Conservation (phyloP, 2,113 vertebrate species). For the Spea bombifrons region DNA sequence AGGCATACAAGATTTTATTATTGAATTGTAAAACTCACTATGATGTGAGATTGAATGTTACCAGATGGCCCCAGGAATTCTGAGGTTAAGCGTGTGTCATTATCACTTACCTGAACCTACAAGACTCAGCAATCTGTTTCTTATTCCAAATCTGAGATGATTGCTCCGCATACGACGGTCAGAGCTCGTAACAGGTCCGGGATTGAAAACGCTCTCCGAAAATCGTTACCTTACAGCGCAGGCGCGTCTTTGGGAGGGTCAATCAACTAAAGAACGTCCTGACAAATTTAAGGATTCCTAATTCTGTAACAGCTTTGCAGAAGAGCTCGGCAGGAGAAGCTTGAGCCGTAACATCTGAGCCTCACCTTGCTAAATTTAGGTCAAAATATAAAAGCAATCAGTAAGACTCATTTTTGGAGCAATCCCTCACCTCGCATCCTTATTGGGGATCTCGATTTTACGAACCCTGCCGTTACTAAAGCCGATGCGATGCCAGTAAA, state of each 20-base stretch:
- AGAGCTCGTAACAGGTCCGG: background rate
- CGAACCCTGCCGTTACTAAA: too few species aligned
- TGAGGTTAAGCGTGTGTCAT: conserved; percentile 42
- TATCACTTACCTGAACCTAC: conserved; percentile 39
- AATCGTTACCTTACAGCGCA: background rate
- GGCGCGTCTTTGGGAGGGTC: background rate
- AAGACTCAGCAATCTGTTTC: conserved; percentile 37
- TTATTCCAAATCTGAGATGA: conserved; percentile 26
- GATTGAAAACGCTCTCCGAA: conserved; percentile 1
- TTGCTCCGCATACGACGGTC: background rate
- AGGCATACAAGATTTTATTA: conserved; percentile 34
- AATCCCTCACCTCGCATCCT: too few species aligned
- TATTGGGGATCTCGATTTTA: too few species aligned
- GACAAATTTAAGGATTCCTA: background rate
- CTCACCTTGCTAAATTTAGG: too few species aligned
- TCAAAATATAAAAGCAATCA: too few species aligned
- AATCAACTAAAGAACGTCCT: background rate
- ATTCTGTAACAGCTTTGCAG: background rate
- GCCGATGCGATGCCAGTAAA: too few species aligned
- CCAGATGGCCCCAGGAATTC: conserved; percentile 42
- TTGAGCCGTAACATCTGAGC: too few species aligned
- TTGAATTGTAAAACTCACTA: conserved; percentile 31
- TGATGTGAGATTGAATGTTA: conserved; percentile 44
- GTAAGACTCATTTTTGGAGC: too few species aligned
- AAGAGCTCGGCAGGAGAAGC: background rate